Percentiles rank a stretch among this genome's conserved stretches.
These are phyloP conservation scores for Eubasilissa regina DNA, from an alignment of 1,140 invertebrate genomes.

Conservation along the genomic window DNA sequence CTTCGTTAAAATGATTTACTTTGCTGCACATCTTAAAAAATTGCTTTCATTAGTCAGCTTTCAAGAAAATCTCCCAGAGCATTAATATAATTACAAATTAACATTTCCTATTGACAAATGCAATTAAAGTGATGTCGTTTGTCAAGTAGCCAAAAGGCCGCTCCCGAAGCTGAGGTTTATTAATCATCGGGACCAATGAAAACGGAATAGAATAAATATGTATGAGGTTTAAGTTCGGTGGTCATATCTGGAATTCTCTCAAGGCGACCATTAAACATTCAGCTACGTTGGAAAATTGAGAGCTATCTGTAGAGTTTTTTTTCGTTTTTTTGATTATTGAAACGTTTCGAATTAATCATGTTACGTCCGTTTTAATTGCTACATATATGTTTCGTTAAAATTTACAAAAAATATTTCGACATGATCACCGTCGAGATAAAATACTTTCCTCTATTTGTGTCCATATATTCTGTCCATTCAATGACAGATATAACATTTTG, in stretches of 20 bases:
- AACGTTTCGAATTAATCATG: slow-evolving; percentile 5
- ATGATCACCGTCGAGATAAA: background rate
- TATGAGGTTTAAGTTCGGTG: background rate
- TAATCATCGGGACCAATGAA: background rate
- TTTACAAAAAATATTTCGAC: background rate
- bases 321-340: background rate
- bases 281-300: too few relatives aligned
- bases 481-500: slow-evolving; percentile 10
- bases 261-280: slow-evolving; percentile 5
- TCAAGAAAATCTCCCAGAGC: too few relatives aligned
- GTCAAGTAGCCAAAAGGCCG: background rate
- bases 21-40: too few relatives aligned
- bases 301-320: too few relatives aligned
- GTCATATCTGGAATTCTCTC: background rate
- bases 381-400: background rate
- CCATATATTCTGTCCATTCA: slow-evolving; percentile 4
- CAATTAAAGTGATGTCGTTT: background rate
- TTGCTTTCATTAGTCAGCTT: too few relatives aligned
- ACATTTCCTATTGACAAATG: too few relatives aligned
- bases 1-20: too few relatives aligned
- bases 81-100: too few relatives aligned
- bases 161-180: background rate
- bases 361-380: background rate
- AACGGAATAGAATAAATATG: background rate
- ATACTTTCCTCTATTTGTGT: background rate